Conservation (phyloP, 2,113 vertebrate genomes). For the Heterochromis multidens region DNA sequence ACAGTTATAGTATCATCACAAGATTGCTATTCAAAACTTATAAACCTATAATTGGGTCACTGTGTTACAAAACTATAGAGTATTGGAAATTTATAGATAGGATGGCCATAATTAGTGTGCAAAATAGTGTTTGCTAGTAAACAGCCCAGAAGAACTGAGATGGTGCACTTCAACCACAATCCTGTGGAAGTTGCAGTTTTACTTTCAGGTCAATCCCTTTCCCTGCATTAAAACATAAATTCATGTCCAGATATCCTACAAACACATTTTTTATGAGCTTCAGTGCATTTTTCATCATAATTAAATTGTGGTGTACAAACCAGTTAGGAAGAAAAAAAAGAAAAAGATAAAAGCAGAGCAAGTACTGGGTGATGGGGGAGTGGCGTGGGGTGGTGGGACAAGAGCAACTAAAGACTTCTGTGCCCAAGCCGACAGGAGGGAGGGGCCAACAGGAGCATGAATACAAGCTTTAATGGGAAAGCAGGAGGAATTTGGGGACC, state of each 20-base stretch:
- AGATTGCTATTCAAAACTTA: conserved; percentile 34
- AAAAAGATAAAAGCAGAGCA: conserved; percentile 7
- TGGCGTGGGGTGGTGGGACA: conserved; percentile 4
- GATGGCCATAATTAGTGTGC: background rate
- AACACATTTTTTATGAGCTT: background rate
- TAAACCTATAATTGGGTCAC: background rate
- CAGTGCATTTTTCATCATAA: background rate
- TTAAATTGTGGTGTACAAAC: conserved; percentile 13
- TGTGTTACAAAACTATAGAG: background rate
- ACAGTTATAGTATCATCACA: conserved; percentile 43
- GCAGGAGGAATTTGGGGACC: conserved; percentile 17
- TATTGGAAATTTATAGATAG: background rate
- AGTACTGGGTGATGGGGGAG: background rate
- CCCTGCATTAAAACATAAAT: background rate
- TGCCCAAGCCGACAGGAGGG: conserved; percentile 29
- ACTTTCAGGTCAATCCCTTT: background rate
- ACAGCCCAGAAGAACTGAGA: background rate
- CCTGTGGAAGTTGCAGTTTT: background rate
- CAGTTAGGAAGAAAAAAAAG: conserved; percentile 37
- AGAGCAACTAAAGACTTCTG: conserved; percentile 19
- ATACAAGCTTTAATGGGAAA: conserved; percentile 60
- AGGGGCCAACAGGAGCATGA: conserved; percentile 5
- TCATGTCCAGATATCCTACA: background rate
- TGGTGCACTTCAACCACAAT: background rate
- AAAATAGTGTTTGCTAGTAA: background rate